These are phyloP conservation scores for Pica pica DNA, from an alignment of 2,113 vertebrate genomes.

Conservation along the genomic window DNA sequence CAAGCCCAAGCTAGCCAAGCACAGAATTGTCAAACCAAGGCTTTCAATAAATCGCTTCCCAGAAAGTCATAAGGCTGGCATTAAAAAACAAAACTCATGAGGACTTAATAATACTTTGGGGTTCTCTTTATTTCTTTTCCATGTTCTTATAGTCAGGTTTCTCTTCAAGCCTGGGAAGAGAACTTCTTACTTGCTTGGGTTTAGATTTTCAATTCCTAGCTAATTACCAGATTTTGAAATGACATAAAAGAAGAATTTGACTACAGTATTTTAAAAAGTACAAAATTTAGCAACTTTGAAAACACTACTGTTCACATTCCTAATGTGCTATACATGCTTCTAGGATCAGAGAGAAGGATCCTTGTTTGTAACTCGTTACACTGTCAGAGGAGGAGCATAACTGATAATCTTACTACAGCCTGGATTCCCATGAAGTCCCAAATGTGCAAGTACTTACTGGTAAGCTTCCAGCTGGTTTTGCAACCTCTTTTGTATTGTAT, in stretches of 20 bases:
- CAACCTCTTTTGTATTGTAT: not conserved
- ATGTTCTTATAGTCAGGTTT: not conserved
- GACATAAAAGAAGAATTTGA: not conserved
- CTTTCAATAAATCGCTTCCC: slow-evolving; percentile 42
- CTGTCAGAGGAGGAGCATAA: not conserved
- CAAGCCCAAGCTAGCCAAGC: slow-evolving; percentile 26
- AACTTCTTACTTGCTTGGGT: not conserved
- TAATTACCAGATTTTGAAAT: not conserved
- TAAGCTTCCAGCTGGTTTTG: not conserved
- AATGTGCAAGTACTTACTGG: not conserved
- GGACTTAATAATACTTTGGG: not conserved
- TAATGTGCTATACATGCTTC: not conserved
- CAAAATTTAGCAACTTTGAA: not conserved
- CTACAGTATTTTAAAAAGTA: not conserved
- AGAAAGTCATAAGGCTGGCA: slow-evolving; percentile 34
- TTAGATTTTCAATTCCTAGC: not conserved
- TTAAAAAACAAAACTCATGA: not conserved
- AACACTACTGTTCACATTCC: not conserved
- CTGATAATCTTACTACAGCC: not conserved
- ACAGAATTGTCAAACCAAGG: slow-evolving; percentile 13
- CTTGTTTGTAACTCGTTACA: not conserved
- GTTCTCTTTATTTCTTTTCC: not conserved
- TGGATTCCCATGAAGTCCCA: not conserved
- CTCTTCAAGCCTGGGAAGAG: not conserved
- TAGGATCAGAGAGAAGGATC: not conserved